Evolutionary conservation across 2,888 invertebrate genomes (phyloP).

Genomic region (Chironomus tentans): DNA sequence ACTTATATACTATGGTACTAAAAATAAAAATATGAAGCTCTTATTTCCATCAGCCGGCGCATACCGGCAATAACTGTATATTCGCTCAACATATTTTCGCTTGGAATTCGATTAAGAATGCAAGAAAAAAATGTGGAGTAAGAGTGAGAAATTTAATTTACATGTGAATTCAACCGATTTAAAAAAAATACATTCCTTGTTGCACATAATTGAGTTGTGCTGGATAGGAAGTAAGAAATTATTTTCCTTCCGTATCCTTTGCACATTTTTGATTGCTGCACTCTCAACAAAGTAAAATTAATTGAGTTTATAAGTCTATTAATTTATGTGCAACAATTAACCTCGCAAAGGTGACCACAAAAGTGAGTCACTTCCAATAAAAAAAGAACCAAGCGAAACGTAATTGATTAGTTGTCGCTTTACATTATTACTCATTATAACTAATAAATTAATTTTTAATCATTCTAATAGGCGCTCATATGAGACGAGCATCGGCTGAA

Average conservation of each 20-base stretch:
- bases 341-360: no score
- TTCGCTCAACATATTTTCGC: no score
- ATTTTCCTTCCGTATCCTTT: not conserved
- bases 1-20: no score
- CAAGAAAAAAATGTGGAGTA: no score
- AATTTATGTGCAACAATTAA: not conserved
- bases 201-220: not conserved
- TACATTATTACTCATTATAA: not conserved
- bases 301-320: not conserved
- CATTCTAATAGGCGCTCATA: constrained; percentile 57
- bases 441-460: constrained; percentile 26
- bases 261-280: no score
- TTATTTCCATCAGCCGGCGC: no score
- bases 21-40: no score
- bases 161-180: constrained; percentile 15
- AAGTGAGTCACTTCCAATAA: no score
- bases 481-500: constrained; percentile 68
- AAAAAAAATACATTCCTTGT: not conserved
- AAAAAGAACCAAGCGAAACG: not conserved
- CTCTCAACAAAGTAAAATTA: not conserved
- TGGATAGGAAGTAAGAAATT: not conserved
- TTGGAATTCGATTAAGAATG: no score
- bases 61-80: no score
- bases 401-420: not conserved
- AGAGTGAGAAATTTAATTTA: no score